Conservation (phyloP, 2,888 invertebrate genomes). For the Calephelis perditalis region DNA sequence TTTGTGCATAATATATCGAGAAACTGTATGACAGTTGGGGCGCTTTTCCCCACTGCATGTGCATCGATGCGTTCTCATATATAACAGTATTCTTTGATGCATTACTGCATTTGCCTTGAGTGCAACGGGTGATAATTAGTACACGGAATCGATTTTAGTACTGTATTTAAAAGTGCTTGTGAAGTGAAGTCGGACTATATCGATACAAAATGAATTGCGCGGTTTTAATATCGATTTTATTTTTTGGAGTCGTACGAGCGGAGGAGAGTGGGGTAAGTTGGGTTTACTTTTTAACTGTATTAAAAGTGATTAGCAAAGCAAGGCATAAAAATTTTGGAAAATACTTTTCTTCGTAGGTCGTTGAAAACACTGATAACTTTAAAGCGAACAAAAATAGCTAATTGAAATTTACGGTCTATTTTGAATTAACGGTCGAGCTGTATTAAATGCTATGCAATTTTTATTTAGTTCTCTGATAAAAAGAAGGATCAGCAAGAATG, state of each 20-base stretch:
- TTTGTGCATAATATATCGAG: slow-evolving; percentile 17
- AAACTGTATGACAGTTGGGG: slow-evolving; percentile 23
- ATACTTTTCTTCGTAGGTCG: too few species aligned
- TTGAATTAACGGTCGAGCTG: too few species aligned
- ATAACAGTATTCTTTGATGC: slow-evolving; percentile 50
- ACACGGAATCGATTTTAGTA: slow-evolving; percentile 8
- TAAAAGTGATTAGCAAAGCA: too few species aligned
- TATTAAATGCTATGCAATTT: too few species aligned
- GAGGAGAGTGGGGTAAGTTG: slow-evolving; percentile 61
- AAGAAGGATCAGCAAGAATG: too few species aligned
- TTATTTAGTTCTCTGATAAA: too few species aligned
- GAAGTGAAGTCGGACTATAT: slow-evolving; percentile 48
- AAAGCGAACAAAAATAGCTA: too few species aligned
- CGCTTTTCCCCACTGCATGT: slow-evolving; percentile 49
- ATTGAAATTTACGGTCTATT: too few species aligned
- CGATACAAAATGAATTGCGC: slow-evolving; percentile 52
- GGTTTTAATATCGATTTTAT: slow-evolving; percentile 52
- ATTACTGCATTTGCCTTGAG: slow-evolving; percentile 58
- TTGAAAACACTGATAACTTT: too few species aligned
- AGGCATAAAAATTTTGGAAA: too few species aligned
- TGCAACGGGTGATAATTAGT: slow-evolving; percentile 33
- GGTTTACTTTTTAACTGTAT: neutral
- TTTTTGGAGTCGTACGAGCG: slow-evolving; percentile 59
- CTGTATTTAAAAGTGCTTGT: slow-evolving; percentile 34
- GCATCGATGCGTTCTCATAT: slow-evolving; percentile 53